These are phyloP conservation scores for Oncopodura yosiiana DNA, from an alignment of 1,140 invertebrate genomes.

Conservation along the genomic window DNA sequence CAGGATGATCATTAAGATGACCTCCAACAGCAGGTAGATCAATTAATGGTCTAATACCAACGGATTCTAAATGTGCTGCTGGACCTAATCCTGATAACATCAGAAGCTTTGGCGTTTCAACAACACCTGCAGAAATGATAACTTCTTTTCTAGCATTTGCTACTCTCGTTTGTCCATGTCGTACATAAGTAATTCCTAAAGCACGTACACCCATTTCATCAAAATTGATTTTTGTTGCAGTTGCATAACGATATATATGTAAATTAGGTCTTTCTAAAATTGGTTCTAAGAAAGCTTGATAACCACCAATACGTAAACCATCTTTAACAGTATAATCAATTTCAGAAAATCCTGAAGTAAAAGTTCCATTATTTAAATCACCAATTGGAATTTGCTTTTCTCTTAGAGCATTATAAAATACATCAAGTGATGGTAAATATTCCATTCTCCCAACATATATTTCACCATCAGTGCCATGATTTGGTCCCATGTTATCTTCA, in stretches of 20 bases:
- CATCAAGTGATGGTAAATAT: background rate
- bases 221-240: conserved; percentile 7
- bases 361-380: conserved; percentile 1
- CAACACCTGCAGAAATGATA: conserved; percentile 39
- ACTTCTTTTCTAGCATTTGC: conserved; percentile 36
- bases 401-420: background rate
- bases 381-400: conserved; percentile 14
- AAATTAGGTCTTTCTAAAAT: conserved; percentile 15
- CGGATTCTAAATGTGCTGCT: conserved; percentile 38
- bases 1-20: conserved; percentile 17
- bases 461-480: conserved; percentile 14
- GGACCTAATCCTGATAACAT: conserved; percentile 47
- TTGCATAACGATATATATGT: conserved; percentile 12
- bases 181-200: conserved; percentile 17
- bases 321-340: conserved; percentile 15
- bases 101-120: conserved; percentile 41
- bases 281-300: conserved; percentile 16
- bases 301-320: conserved; percentile 13
- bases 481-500: conserved; percentile 1
- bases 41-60: conserved; percentile 19
- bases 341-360: conserved; percentile 5
- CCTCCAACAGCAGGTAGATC: conserved; percentile 21
- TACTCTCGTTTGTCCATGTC: conserved; percentile 5
- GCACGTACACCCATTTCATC: conserved; percentile 5
- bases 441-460: background rate